Percentiles rank a stretch among this genome's conserved stretches.
Conservation (phyloP, 2,113 vertebrate species). For the Acanthochromis polyacanthus region DNA sequence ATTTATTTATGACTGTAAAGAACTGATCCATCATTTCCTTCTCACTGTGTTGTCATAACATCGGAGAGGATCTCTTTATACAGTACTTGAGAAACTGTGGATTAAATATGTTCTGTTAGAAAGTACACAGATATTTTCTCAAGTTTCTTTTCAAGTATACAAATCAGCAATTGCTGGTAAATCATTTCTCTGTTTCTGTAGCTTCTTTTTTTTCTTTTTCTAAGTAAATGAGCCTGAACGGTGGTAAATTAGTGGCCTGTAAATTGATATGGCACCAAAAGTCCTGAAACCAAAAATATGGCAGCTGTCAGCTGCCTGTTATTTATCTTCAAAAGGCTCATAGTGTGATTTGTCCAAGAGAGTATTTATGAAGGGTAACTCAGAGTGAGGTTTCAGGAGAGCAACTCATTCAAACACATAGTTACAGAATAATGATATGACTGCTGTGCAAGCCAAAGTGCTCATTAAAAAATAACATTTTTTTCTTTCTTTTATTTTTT, state of each 20-base stretch:
- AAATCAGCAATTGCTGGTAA: neutral
- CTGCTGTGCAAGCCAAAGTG: neutral
- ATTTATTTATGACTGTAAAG: no score
- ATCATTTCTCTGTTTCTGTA: neutral
- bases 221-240: conserved; percentile 22
- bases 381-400: neutral
- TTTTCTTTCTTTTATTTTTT: no score
- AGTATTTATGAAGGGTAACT: neutral
- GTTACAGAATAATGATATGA: neutral
- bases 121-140: conserved; percentile 2
- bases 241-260: conserved; percentile 31
- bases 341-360: conserved; percentile 3
- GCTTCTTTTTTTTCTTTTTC: neutral
- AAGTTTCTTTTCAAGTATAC: conserved; percentile 1
- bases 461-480: neutral
- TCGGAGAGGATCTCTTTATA: neutral
- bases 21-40: no score
- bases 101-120: neutral
- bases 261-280: conserved; percentile 15
- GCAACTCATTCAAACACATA: neutral
- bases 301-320: neutral
- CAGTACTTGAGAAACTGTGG: neutral
- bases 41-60: neutral
- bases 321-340: conserved; percentile 10
- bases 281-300: conserved; percentile 23